Conservation (phyloP, 2,113 vertebrate species). For the Alouatta palliata region DNA sequence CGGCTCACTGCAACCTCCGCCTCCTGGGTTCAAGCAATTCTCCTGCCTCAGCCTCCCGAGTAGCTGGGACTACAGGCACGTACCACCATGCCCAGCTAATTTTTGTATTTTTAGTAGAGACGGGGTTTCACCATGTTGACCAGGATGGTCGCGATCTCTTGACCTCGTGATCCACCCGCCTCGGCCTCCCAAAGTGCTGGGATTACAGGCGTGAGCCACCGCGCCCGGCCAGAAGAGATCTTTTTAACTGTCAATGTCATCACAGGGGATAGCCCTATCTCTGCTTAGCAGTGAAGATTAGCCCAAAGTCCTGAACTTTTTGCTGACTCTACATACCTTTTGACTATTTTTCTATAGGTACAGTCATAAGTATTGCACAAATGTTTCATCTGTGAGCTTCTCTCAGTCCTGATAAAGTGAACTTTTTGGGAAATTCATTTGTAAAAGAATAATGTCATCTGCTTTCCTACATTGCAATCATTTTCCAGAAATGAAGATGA, state of each 20-base stretch:
- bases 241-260: not conserved
- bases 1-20: too few species aligned
- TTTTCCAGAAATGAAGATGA: not conserved
- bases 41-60: too few species aligned
- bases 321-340: not conserved
- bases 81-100: too few species aligned
- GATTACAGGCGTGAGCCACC: too few species aligned
- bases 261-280: not conserved
- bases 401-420: not conserved
- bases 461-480: not conserved
- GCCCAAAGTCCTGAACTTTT: not conserved
- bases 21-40: too few species aligned
- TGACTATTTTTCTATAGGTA: not conserved
- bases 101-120: too few species aligned
- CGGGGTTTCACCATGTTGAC: too few species aligned
- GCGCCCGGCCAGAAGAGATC: not conserved
- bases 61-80: too few species aligned
- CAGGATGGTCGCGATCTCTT: too few species aligned
- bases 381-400: not conserved
- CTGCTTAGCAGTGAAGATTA: not conserved
- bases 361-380: not conserved
- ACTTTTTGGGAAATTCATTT: constrained; percentile 16
- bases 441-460: not conserved
- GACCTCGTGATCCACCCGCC: too few species aligned
- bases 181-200: too few species aligned